Evolutionary conservation across 2,113 vertebrate species (phyloP).

Genomic region (Chitala chitala): DNA sequence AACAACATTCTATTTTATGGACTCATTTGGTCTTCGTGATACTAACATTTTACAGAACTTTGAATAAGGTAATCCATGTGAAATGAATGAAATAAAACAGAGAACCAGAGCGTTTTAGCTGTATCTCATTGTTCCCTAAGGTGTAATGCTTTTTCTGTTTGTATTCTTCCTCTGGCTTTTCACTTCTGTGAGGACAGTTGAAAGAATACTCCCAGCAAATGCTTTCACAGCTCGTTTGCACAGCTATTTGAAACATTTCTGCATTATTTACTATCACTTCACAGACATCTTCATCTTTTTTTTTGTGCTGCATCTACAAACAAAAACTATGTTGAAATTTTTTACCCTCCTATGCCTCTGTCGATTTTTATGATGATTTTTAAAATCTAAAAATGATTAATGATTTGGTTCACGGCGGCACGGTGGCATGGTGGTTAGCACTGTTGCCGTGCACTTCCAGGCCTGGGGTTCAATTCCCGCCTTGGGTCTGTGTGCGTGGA

Average conservation of each 20-base stretch:
- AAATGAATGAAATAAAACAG: neutral
- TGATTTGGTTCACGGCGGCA: too few relatives aligned
- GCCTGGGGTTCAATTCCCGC: too few relatives aligned
- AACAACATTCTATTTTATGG: constrained; percentile 3
- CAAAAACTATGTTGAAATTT: too few relatives aligned
- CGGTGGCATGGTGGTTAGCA: too few relatives aligned
- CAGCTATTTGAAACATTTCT: constrained; percentile 7
- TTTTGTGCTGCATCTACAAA: neutral
- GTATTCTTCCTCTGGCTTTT: too few relatives aligned
- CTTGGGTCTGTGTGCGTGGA: too few relatives aligned
- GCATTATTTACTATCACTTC: neutral
- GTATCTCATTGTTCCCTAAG: neutral
- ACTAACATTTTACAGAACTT: neutral
- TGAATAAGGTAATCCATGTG: neutral
- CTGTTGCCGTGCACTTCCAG: too few relatives aligned
- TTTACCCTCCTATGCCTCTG: too few relatives aligned
- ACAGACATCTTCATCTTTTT: neutral
- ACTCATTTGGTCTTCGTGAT: neutral
- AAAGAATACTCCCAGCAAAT: constrained; percentile 1
- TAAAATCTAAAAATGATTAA: too few relatives aligned
- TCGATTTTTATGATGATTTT: too few relatives aligned
- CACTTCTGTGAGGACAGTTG: neutral
- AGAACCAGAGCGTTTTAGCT: neutral
- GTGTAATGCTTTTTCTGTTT: neutral
- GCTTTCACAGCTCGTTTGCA: neutral